phyloP scores from a whole-genome alignment of 2,888 invertebrate genomes.

The Aleiodes leptofemur region DNA sequence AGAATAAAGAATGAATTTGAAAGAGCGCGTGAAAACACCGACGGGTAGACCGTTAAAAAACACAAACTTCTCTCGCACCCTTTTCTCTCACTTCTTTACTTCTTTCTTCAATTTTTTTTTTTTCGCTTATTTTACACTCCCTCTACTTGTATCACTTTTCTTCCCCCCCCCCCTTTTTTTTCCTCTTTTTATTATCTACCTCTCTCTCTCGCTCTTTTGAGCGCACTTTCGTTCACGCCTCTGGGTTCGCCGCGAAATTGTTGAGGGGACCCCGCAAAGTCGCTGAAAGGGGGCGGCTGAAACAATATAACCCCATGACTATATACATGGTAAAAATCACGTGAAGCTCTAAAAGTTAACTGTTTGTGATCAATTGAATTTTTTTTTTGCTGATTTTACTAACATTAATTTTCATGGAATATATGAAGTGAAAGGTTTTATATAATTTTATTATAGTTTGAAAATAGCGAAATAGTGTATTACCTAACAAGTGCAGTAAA shows the following conservation, averaged over 20 bases:
- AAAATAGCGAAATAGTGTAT: no score
- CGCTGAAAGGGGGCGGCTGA: slow-evolving; percentile 49
- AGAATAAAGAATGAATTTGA: slow-evolving; percentile 57
- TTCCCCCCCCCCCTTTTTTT: slow-evolving; percentile 42
- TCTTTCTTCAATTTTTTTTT: slow-evolving; percentile 43
- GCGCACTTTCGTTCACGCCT: slow-evolving; percentile 53
- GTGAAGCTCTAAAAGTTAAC: slow-evolving; percentile 15
- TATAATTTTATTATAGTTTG: no score
- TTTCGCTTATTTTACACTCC: slow-evolving; percentile 47
- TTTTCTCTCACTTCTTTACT: slow-evolving; percentile 41
- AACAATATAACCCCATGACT: slow-evolving; percentile 29
- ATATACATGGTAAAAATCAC: slow-evolving; percentile 19
- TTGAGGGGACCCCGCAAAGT: slow-evolving; percentile 42
- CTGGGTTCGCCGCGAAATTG: slow-evolving; percentile 49
- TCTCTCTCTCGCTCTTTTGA: slow-evolving; percentile 35
- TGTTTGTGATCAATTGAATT: slow-evolving; percentile 36
- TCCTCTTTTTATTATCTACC: slow-evolving; percentile 49
- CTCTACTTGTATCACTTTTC: slow-evolving; percentile 50
- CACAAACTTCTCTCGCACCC: slow-evolving; percentile 46
- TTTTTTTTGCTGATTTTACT: neutral
- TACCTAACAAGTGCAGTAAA: no score
- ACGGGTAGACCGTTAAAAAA: slow-evolving; percentile 55
- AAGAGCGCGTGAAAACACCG: slow-evolving; percentile 55
- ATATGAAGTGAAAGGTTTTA: neutral
- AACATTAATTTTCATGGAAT: neutral